phyloP scores from a whole-genome alignment of 64 coral and sea anemone species.

The Trachythela sp. region DNA sequence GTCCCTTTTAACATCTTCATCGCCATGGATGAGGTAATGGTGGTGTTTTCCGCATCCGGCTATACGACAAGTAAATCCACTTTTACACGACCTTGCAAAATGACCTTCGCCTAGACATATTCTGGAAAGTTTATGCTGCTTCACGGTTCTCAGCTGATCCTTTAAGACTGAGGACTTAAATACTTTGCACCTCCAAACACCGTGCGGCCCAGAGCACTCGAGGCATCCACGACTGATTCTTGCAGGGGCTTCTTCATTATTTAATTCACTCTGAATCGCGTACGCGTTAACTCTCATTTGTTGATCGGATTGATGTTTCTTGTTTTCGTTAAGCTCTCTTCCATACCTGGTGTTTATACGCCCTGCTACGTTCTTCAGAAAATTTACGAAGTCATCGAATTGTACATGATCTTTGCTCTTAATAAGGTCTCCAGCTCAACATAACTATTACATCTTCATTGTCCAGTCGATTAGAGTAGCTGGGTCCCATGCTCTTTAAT shows the following conservation, averaged over 20 bases:
- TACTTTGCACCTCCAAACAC: conserved; percentile 53
- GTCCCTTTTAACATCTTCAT: not conserved
- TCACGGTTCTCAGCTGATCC: conserved; percentile 50
- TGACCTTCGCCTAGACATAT: conserved; percentile 56
- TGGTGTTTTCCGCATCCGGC: conserved; percentile 42
- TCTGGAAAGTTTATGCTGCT: conserved; percentile 46
- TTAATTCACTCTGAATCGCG: conserved; percentile 26
- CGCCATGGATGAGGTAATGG: conserved; percentile 50
- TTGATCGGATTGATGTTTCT: not conserved
- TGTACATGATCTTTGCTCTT: conserved; percentile 13
- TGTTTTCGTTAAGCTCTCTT: not conserved
- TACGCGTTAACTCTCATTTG: not conserved
- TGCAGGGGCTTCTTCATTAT: not conserved
- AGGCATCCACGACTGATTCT: conserved; percentile 31
- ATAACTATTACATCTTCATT: conserved; percentile 61
- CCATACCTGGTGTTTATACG: conserved; percentile 12
- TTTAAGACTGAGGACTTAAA: conserved; percentile 50
- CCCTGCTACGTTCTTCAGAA: conserved; percentile 17
- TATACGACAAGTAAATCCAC: conserved; percentile 50
- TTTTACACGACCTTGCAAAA: conserved; percentile 48
- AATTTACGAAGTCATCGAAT: conserved; percentile 37
- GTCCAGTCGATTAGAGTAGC: conserved; percentile 39
- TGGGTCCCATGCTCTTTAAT: conserved; percentile 36
- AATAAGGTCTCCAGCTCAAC: conserved; percentile 40
- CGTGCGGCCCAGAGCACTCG: conserved; percentile 47